These are phyloP conservation scores for Philereme vetulata DNA, from an alignment of 2,888 invertebrate genomes.

Conservation along the genomic window DNA sequence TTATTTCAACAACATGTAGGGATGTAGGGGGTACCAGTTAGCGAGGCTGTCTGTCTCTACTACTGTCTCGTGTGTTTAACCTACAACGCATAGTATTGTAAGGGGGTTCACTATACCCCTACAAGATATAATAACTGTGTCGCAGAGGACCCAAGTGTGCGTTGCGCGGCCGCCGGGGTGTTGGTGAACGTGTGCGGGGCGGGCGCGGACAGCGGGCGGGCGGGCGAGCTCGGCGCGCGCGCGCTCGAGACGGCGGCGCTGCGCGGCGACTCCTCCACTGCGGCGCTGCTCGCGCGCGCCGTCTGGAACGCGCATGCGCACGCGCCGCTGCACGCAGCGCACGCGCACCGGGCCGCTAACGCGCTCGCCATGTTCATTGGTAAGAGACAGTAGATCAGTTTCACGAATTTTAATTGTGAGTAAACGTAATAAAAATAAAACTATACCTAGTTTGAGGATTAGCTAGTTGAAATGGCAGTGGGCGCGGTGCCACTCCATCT, in stretches of 20 bases:
- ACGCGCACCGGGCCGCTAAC: slow-evolving; percentile 55
- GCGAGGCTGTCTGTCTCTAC: too few species aligned
- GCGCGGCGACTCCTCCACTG: slow-evolving; percentile 51
- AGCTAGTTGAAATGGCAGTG: too few species aligned
- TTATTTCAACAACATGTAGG: too few species aligned
- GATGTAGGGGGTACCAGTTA: too few species aligned
- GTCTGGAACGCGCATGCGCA: slow-evolving; percentile 63
- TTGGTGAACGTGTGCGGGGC: slow-evolving; percentile 88
- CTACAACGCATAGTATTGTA: too few species aligned
- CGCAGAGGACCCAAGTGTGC: slow-evolving; percentile 85
- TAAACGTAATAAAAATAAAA: too few species aligned
- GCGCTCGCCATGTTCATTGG: slow-evolving; percentile 88
- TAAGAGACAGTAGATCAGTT: slow-evolving; percentile 58
- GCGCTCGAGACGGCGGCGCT: slow-evolving; percentile 45
- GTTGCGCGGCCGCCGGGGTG: slow-evolving; percentile 91
- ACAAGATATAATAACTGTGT: too few species aligned
- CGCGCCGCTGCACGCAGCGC: slow-evolving; percentile 48
- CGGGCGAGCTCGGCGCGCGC: slow-evolving; percentile 80
- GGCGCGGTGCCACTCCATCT: too few species aligned
- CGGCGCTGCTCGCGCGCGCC: slow-evolving; percentile 57
- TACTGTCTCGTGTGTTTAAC: too few species aligned
- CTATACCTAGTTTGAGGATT: too few species aligned
- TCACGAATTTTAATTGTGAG: too few species aligned
- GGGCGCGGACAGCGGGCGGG: slow-evolving; percentile 48
- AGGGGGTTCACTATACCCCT: too few species aligned